Evolutionary conservation across 2,888 invertebrate species (phyloP).

Genomic region (Quadriops clusia): DNA sequence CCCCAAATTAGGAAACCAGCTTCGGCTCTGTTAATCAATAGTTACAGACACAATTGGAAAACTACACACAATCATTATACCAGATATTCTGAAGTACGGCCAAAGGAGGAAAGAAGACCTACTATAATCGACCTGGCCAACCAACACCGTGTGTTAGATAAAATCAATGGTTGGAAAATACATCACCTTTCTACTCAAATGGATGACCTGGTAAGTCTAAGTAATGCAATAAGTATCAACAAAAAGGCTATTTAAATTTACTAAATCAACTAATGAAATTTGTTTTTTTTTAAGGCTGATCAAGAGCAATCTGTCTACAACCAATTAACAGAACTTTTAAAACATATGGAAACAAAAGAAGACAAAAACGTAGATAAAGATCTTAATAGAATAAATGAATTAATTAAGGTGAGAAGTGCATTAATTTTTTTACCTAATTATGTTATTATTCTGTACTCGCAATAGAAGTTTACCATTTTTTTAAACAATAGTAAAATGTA

Average conservation of each 20-base stretch:
- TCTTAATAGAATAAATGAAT: slow-evolving; percentile 42
- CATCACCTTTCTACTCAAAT: slow-evolving; percentile 86
- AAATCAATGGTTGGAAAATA: slow-evolving; percentile 91
- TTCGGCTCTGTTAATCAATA: slow-evolving; percentile 43
- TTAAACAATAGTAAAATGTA: too few relatives aligned
- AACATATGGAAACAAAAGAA: slow-evolving; percentile 34
- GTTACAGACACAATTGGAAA: slow-evolving; percentile 59
- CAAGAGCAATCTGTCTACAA: slow-evolving; percentile 40
- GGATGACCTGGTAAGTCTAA: slow-evolving; percentile 68
- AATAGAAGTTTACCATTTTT: too few relatives aligned
- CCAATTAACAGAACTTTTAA: slow-evolving; percentile 32
- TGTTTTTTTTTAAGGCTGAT: slow-evolving; percentile 35
- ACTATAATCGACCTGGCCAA: slow-evolving; percentile 81
- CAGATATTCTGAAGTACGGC: slow-evolving; percentile 70
- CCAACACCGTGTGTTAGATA: slow-evolving; percentile 75
- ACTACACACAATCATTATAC: slow-evolving; percentile 63
- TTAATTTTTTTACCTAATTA: background rate
- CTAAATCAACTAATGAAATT: background rate
- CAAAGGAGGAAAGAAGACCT: slow-evolving; percentile 75
- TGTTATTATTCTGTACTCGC: too few relatives aligned
- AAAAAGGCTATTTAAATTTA: background rate
- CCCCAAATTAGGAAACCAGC: slow-evolving; percentile 33
- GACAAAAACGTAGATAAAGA: slow-evolving; percentile 30
- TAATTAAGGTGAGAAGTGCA: slow-evolving; percentile 44
- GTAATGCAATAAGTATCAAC: background rate